Conservation (phyloP, 2,797 vertebrate species). For the Merluccius polli region DNA sequence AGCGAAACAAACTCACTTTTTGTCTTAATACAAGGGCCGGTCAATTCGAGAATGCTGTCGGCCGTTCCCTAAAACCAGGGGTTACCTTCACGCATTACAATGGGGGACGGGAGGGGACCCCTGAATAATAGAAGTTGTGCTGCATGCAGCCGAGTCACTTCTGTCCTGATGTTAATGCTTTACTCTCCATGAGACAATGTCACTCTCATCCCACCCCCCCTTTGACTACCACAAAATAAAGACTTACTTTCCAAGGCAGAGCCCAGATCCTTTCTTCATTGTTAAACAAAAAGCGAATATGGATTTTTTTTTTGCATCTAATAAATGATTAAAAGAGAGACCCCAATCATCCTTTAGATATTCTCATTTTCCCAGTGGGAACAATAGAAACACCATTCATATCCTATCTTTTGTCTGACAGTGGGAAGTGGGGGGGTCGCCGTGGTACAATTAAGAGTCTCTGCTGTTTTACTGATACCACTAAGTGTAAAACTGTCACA, state of each 20-base stretch:
- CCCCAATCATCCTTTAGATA: background rate
- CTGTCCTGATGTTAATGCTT: constrained; percentile 69
- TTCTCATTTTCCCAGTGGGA: background rate
- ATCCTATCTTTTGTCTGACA: no score
- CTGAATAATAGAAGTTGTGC: constrained; percentile 63
- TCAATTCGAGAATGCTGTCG: constrained; percentile 57
- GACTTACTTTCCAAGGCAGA: constrained; percentile 8
- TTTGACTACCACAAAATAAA: background rate
- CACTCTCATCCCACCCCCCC: constrained; percentile 47
- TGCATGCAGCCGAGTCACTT: constrained; percentile 51
- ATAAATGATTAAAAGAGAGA: background rate
- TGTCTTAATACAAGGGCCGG: constrained; percentile 62
- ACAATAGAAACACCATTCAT: background rate
- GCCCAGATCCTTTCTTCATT: constrained; percentile 24
- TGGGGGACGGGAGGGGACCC: constrained; percentile 39
- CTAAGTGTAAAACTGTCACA: constrained; percentile 58
- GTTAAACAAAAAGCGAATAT: constrained; percentile 4
- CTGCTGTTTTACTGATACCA: constrained; percentile 64
- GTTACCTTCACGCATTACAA: constrained; percentile 72
- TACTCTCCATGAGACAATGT: constrained; percentile 64
- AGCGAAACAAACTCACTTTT: constrained; percentile 67
- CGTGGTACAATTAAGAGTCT: constrained; percentile 66
- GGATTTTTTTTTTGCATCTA: background rate
- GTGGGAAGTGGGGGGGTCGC: constrained; percentile 42
- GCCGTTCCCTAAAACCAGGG: constrained; percentile 64